Base-by-base conservation (phyloP, 2,888 invertebrate species). In the Laspeyria flexula region DNA sequence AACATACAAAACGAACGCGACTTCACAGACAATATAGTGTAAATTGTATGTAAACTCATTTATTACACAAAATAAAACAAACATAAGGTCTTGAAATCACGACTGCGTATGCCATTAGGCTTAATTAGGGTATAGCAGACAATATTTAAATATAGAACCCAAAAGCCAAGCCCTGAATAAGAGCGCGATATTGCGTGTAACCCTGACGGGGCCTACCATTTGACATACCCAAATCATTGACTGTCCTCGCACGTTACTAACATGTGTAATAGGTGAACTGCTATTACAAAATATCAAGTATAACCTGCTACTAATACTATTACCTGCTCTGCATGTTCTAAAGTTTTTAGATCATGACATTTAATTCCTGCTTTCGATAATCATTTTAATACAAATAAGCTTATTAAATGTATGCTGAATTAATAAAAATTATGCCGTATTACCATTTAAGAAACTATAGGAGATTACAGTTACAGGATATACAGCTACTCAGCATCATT, bases 71-170 rank as follows among this genome's bases (percentile, higher is more conserved):
- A 21, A 21, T 21, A 21, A 21, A 21, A 21, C 5, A 21, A 21
- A 33, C 13, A 13, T n/a, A 35, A 37, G 5, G 6, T 21, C 16
- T 12, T 16, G 29, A 16, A 43, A 43, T 29, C 43, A 43, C 35
- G 12, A 9, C 29, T 1, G 12, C 6, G 18, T 43, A 34, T 37
- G 11, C 10, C 18, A 34, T 34, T 34, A 34, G 34, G 16, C 7
- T 6, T 18, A 34, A 34, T 33, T 33, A 33, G 13, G 33, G 15
- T 12, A 7, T 6, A 33, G 12, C 11, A 9, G 15, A 10, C 1
- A 16, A 10, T 34, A 18, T 21, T 18, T 13, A 29, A 16, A 35
- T 18, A 10, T 18, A n/a, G 16, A 33, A 21, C 12, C 25, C 16
- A 7, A 34, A 35, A 42, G 27, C 29, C 21, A 10, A 35, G n/a